phyloP scores from a whole-genome alignment of 2,113 vertebrate genomes.

The Donacobius atricapilla region DNA sequence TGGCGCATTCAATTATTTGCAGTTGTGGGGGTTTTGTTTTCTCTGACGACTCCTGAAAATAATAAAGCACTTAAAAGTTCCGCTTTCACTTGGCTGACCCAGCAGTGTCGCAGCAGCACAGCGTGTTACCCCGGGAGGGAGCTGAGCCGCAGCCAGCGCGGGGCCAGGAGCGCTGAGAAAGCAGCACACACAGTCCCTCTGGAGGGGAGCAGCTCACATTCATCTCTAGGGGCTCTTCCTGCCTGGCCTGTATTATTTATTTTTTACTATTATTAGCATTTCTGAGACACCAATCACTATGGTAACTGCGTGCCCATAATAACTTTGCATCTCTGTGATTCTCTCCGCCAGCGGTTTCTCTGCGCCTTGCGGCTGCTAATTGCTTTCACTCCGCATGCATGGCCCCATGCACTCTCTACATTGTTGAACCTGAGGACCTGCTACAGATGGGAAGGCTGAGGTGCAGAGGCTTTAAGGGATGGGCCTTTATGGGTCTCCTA shows the following conservation, averaged over 20 bases:
- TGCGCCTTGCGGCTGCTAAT: neutral
- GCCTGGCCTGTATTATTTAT: slow-evolving; percentile 58
- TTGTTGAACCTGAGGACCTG: neutral
- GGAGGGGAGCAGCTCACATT: slow-evolving; percentile 34
- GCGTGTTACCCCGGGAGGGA: slow-evolving; percentile 18
- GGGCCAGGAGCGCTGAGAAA: slow-evolving; percentile 47
- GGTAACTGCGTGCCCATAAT: slow-evolving; percentile 51
- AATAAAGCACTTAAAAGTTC: slow-evolving; percentile 50
- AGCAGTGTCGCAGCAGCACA: neutral
- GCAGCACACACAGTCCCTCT: slow-evolving; percentile 6
- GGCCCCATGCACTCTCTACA: neutral
- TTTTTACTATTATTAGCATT: slow-evolving; percentile 66
- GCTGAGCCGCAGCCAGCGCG: neutral
- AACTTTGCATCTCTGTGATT: neutral
- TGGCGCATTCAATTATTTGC: slow-evolving; percentile 55
- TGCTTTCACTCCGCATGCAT: neutral
- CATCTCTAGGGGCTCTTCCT: slow-evolving; percentile 54
- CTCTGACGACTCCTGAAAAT: slow-evolving; percentile 48
- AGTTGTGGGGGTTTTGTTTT: slow-evolving; percentile 47
- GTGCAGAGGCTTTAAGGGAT: neutral
- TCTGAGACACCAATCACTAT: slow-evolving; percentile 52
- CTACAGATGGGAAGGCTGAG: neutral
- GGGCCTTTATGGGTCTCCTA: neutral
- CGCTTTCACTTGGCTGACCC: slow-evolving; percentile 43
- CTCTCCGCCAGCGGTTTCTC: neutral